Evolutionary conservation across 2,797 vertebrate genomes (phyloP).

Genomic region (Etheostoma perlongum): DNA sequence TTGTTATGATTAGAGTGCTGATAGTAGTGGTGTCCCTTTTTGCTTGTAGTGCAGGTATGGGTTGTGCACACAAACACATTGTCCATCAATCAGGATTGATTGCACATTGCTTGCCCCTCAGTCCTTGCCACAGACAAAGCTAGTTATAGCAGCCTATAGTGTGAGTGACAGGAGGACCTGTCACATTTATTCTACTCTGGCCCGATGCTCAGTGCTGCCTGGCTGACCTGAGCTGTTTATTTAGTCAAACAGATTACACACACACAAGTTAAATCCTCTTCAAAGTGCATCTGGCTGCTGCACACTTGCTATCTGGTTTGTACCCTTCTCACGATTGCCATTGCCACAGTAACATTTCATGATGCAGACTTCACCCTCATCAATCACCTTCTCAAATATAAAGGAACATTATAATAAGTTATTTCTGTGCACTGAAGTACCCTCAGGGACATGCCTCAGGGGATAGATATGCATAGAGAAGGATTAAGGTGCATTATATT

Average conservation of each 20-base stretch:
- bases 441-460: conserved; percentile 19
- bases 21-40: conserved; percentile 6
- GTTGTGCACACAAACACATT: background rate
- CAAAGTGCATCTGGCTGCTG: conserved; percentile 7
- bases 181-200: conserved; percentile 55
- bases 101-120: conserved; percentile 32
- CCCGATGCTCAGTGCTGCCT: conserved; percentile 18
- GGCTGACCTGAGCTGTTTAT: conserved; percentile 35
- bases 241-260: background rate
- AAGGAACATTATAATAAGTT: conserved; percentile 20
- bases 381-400: conserved; percentile 11
- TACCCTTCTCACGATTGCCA: background rate
- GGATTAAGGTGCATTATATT: conserved; percentile 34
- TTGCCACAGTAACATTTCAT: background rate
- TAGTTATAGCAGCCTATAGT: conserved; percentile 63
- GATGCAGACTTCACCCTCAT: background rate
- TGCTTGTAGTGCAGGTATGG: conserved; percentile 32
- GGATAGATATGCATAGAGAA: conserved; percentile 31
- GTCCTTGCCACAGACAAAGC: conserved; percentile 33
- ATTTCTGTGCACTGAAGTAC: conserved; percentile 11
- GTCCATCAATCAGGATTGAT: conserved; percentile 57
- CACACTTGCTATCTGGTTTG: background rate
- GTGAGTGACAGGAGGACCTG: conserved; percentile 51
- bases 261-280: conserved; percentile 10
- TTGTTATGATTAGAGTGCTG: conserved; percentile 21